Evolutionary conservation across 1,140 invertebrate species (phyloP).

Genomic region (Medauroidea extradentata): DNA sequence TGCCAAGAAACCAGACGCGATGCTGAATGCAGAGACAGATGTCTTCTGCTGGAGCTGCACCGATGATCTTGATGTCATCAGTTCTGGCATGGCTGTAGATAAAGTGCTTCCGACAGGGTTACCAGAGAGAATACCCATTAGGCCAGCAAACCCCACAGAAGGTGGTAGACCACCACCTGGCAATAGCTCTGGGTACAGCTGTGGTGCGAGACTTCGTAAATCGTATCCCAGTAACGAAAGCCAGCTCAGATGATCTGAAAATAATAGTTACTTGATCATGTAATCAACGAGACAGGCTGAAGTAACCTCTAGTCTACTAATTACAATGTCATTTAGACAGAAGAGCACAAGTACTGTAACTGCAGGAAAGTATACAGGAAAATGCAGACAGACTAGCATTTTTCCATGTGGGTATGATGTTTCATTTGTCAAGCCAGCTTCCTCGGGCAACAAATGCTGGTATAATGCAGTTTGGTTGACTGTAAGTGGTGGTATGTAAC

Average conservation of each 20-base stretch:
- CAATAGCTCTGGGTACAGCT: constrained; percentile 63
- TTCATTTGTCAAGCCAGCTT: no score
- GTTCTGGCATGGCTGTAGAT: background rate
- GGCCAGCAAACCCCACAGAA: constrained; percentile 40
- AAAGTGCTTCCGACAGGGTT: background rate
- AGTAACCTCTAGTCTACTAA: no score
- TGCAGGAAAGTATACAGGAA: no score
- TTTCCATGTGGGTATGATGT: no score
- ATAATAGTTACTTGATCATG: constrained; percentile 2
- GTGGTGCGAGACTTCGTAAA: constrained; percentile 80
- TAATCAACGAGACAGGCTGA: no score
- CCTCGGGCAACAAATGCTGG: no score
- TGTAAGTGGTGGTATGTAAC: no score
- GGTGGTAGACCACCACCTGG: constrained; percentile 57
- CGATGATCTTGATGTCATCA: constrained; percentile 1
- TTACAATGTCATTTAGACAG: no score
- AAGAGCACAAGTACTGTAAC: no score
- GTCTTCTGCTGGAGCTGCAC: constrained; percentile 1
- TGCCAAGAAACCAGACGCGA: constrained; percentile 74
- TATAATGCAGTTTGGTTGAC: no score
- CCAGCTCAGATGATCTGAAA: constrained; percentile 80
- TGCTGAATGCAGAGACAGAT: constrained; percentile 35
- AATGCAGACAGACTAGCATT: no score
- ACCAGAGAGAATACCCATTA: background rate
- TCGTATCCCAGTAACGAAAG: constrained; percentile 78